phyloP scores from a whole-genome alignment of 2,888 invertebrate genomes.

The Drosophila histrio region DNA sequence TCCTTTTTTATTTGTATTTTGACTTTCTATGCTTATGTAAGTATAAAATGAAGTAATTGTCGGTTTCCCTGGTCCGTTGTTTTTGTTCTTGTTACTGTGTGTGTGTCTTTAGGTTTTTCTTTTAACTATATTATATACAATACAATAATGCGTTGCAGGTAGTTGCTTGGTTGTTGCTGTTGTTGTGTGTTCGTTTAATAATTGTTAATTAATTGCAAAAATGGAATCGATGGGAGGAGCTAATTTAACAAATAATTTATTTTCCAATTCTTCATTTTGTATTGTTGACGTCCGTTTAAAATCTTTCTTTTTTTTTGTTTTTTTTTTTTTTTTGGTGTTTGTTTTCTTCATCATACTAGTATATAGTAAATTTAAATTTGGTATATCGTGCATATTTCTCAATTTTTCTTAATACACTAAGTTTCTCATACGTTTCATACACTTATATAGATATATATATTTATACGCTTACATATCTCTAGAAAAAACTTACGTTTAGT shows the following conservation, averaged over 20 bases:
- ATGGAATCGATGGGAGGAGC: conserved; percentile 41
- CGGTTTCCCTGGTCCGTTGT: conserved; percentile 65
- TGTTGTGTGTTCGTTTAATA: conserved; percentile 20
- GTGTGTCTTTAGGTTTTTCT: conserved; percentile 30
- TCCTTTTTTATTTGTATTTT: not conserved
- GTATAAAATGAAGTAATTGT: conserved; percentile 46
- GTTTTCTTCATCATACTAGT: conserved; percentile 40
- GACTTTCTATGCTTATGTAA: conserved; percentile 47
- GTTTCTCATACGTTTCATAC: conserved; percentile 39
- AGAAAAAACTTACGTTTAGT: conserved; percentile 66
- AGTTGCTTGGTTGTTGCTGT: conserved; percentile 69
- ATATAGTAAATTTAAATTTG: conserved; percentile 32
- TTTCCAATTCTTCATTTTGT: conserved; percentile 4
- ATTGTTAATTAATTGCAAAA: conserved; percentile 30
- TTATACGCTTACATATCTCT: conserved; percentile 34
- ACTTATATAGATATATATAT: conserved; percentile 18
- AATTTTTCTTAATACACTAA: conserved; percentile 58
- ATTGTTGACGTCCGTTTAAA: conserved; percentile 68
- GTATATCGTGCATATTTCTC: conserved; percentile 29
- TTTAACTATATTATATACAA: conserved; percentile 48
- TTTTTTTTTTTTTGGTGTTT: conserved; percentile 27
- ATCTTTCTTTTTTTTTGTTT: conserved; percentile 60
- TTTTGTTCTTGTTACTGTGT: conserved; percentile 26
- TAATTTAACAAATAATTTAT: conserved; percentile 14
- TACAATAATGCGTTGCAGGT: conserved; percentile 62